phyloP scores from a whole-genome alignment of 2,888 invertebrate genomes.

The Erebia epiphron region DNA sequence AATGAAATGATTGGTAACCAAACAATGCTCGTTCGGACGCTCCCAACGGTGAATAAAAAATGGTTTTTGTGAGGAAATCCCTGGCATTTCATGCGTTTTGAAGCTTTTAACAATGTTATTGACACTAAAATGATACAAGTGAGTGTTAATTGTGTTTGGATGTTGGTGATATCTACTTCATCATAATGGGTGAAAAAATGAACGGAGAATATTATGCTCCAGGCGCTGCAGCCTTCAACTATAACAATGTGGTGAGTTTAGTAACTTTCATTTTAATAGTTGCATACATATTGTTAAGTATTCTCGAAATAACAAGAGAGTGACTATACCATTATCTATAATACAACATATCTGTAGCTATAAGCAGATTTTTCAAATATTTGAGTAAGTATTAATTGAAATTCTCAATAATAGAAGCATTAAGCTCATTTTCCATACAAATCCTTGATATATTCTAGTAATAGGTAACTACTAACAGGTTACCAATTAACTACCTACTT shows the following conservation, averaged over 20 bases:
- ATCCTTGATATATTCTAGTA: not conserved
- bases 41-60: conserved; percentile 53
- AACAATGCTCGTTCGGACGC: conserved; percentile 71
- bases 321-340: not conserved
- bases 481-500: no score
- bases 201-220: conserved; percentile 73
- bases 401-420: no score
- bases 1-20: conserved; percentile 17
- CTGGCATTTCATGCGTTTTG: conserved; percentile 39
- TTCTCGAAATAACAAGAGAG: not conserved
- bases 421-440: no score
- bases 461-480: no score
- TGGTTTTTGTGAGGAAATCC: conserved; percentile 41
- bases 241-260: conserved; percentile 76
- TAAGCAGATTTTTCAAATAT: no score
- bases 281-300: not conserved
- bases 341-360: no score
- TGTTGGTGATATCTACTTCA: conserved; percentile 46
- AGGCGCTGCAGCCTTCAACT: conserved; percentile 74
- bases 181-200: conserved; percentile 73
- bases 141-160: conserved; percentile 46
- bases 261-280: conserved; percentile 28
- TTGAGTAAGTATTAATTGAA: no score
- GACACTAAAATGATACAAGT: conserved; percentile 47
- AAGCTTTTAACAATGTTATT: conserved; percentile 46